Evolutionary conservation across 2,888 invertebrate genomes (phyloP).

Genomic region (Sphaerophoria rueppellii): DNA sequence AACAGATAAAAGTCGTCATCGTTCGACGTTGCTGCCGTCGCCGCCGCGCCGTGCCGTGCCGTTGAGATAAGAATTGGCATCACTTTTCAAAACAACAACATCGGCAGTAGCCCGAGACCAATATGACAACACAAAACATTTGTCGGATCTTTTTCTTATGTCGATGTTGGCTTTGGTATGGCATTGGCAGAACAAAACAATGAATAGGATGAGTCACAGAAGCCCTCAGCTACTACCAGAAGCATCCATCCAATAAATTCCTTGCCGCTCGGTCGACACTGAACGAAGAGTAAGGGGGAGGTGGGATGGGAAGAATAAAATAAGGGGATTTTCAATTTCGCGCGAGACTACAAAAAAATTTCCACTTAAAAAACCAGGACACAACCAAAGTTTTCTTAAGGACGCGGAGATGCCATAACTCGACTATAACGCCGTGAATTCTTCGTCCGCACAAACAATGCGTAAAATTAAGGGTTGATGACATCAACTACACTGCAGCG

Average conservation of each 20-base stretch:
- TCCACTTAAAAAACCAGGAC: constrained; percentile 63
- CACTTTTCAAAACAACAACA: constrained; percentile 33
- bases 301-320: background rate
- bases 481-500: background rate
- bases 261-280: constrained; percentile 4
- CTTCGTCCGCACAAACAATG: constrained; percentile 29
- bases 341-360: constrained; percentile 63
- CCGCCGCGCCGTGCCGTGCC: too few relatives aligned
- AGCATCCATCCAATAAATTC: constrained; percentile 25
- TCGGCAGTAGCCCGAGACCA: constrained; percentile 11
- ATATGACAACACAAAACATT: constrained; percentile 25
- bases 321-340: constrained; percentile 57
- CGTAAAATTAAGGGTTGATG: constrained; percentile 5
- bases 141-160: background rate
- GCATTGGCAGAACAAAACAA: background rate
- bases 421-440: background rate
- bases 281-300: background rate
- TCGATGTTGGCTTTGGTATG: background rate
- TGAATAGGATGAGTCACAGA: constrained; percentile 7
- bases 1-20: constrained; percentile 60
- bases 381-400: constrained; percentile 45
- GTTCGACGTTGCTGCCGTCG: too few relatives aligned
- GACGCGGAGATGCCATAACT: background rate
- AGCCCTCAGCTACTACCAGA: background rate
- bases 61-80: constrained; percentile 47